Evolutionary conservation across 2,797 vertebrate species (phyloP), one percentile per base, ranked within the genome.

Genomic region (Pygocentrus nattereri): DNA sequence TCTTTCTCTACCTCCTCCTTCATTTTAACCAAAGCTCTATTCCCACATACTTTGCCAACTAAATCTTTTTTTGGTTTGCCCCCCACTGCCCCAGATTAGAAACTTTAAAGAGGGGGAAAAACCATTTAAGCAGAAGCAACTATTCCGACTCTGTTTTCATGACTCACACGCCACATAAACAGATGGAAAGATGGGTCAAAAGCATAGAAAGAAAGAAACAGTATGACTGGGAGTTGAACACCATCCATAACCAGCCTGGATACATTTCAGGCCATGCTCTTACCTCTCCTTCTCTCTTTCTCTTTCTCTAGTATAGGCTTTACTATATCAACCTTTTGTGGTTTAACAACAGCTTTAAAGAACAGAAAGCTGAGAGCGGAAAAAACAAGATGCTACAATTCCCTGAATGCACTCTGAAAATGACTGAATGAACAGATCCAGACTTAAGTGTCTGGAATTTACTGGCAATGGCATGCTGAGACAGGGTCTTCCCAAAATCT

Each of bases 1-100:
- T 74, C 34, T 54, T 31, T 68, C 56, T n/a, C 34, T 30, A 56
- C 27, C 64, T 34, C 18, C 73, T 67, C 68, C 21, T 64, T 85
- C 38, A 77, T 85, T 86, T 88, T 82, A 88, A 85, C 82, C 84
- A 62, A 54, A 70, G 34, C 47, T 83, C 74, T 76, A 79, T 76
- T 80, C 85, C 84, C 80, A 79, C 58, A 61, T 23, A 41, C 61
- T 76, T 73, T 77, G 19, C 77, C 71, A 68, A 61, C 49, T 68
- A 75, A 85, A 84, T 71, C 70, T 80, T 59, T 2, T 27, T 27
- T 7, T 0, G 5, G 5, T 38, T n/a, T n/a, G n/a, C n/a, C n/a
- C n/a, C n/a, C n/a, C n/a, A n/a, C n/a, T 38, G 38, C 38, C 38
- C 38, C 38, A 38, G 38, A 38, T 38, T 38, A n/a, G n/a, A n/a